Evolutionary conservation across 2,113 vertebrate species (phyloP).

Genomic region (Myrmecophaga tridactyla): DNA sequence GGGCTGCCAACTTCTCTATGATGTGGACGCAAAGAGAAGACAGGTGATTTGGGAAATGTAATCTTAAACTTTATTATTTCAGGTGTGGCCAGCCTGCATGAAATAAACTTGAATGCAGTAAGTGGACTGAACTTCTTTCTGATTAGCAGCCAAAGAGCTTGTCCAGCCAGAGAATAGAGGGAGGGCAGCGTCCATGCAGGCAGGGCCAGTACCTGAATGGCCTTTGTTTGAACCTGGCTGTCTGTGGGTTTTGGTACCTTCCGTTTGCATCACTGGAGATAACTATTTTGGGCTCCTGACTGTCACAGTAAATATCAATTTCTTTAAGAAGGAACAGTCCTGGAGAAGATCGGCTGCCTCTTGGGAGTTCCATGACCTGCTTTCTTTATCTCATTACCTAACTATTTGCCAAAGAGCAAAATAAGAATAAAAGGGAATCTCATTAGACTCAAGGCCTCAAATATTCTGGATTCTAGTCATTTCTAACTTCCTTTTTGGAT

Average conservation of each 20-base stretch:
- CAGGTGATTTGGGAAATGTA: background rate
- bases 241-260: background rate
- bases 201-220: background rate
- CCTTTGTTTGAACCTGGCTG: background rate
- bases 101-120: background rate
- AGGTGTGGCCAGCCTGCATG: background rate
- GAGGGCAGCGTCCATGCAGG: too few species aligned
- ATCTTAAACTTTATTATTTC: slow-evolving; percentile 32
- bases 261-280: background rate
- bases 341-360: background rate
- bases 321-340: background rate
- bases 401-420: background rate
- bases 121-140: background rate
- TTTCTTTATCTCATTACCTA: background rate
- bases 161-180: background rate
- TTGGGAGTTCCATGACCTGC: background rate
- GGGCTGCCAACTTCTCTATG: background rate
- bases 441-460: background rate
- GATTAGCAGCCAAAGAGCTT: background rate
- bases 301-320: background rate
- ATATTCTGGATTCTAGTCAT: background rate
- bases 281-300: background rate
- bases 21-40: background rate
- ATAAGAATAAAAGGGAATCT: background rate
- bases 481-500: background rate